Conservation (phyloP, 2,888 invertebrate species). For the Cephonodes hylas region DNA sequence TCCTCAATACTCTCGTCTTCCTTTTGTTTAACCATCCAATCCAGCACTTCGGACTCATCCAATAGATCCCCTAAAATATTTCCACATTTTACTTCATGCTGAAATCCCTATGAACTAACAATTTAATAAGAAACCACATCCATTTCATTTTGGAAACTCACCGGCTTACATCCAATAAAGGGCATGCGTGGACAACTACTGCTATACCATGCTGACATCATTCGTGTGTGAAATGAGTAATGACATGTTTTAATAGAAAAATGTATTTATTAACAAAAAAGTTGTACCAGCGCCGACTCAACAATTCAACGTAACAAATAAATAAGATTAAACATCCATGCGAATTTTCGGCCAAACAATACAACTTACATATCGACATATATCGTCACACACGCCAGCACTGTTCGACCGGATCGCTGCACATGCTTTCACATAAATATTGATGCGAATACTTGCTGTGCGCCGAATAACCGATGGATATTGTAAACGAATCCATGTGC, state of each 20-base stretch:
- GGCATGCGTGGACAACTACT: conserved; percentile 76
- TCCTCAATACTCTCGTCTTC: conserved; percentile 95
- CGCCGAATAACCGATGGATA: background rate
- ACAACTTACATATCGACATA: conserved; percentile 68
- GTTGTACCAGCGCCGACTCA: conserved; percentile 72
- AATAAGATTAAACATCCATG: conserved; percentile 72
- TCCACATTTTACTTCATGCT: conserved; percentile 44
- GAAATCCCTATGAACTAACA: conserved; percentile 44
- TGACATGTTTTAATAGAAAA: conserved; percentile 70
- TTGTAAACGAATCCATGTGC: conserved; percentile 17
- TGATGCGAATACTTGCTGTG: background rate
- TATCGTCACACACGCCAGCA: conserved; percentile 65
- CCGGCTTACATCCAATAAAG: conserved; percentile 71
- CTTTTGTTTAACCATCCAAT: conserved; percentile 95
- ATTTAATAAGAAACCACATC: conserved; percentile 76
- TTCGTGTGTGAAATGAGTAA: conserved; percentile 71
- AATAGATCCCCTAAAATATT: conserved; percentile 77
- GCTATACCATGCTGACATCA: conserved; percentile 79
- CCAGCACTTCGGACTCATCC: conserved; percentile 91
- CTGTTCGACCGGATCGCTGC: conserved; percentile 45
- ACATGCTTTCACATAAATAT: conserved; percentile 27
- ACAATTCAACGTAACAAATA: conserved; percentile 74
- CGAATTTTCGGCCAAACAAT: conserved; percentile 73
- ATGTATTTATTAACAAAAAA: conserved; percentile 78
- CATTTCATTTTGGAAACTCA: conserved; percentile 75